Evolutionary conservation across 2,888 invertebrate species (phyloP), one percentile per base, ranked within the genome.

Genomic region (Amphipoea lucens): DNA sequence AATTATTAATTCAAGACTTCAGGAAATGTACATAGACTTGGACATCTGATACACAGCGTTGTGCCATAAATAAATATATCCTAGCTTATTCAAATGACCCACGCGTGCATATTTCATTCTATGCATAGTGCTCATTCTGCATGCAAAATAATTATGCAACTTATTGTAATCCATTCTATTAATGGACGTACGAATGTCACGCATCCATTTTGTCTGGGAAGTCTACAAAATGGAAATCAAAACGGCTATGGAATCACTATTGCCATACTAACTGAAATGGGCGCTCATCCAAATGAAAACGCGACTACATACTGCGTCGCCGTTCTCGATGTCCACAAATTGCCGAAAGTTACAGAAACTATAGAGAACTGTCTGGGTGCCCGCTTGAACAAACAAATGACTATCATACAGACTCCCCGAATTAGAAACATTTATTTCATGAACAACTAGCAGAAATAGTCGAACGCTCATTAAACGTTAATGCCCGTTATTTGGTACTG

Each of bases 251-350:
- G 62, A 84, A 69, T 67, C 54, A 48, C 60, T 67, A 17, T 17
- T 66, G 51, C 66, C 60, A 29, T 69, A 57, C 36, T 69, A 60
- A 65, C 65, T n/a, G 60, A 2, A 71, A 83, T 78, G 83, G 83
- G 84, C 79, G 83, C 83, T 78, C 57, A n/a, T 78, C 81, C 80
- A 81, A 81, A 81, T 82, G 62, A 82, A 67, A 81, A 68, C 29
- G 17, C 29, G 77, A 80, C 45, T 45, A 76, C 23, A 20, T 36
- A 79, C 42, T 45, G 60, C 76, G 60, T 65, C 76, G 60, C 67
- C 42, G 36, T 60, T 54, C 45, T 36, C 20, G 2, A 83, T 78
- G 40, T 45, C 71, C 79, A 78, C 83, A 81, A 81, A 71, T 83
- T 78, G 51, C 40, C 67, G 54, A 62, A 67, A 71, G 48, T 83